These are phyloP conservation scores for Pemphigus obesinymphae DNA, from an alignment of 1,140 invertebrate genomes.

Conservation along the genomic window DNA sequence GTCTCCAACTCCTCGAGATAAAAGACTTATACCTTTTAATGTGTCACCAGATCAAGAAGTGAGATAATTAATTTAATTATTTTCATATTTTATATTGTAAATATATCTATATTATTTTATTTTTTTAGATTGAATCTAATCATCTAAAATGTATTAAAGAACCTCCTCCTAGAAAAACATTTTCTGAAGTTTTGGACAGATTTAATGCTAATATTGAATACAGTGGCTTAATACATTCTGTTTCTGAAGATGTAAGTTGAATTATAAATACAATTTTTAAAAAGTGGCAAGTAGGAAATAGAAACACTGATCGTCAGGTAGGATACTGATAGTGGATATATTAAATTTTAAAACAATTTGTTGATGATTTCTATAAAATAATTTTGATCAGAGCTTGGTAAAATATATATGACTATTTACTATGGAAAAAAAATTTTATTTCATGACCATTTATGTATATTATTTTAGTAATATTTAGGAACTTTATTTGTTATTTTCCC, in stretches of 20 bases:
- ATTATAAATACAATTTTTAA: neutral
- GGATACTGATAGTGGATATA: too few relatives aligned
- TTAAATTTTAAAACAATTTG: too few relatives aligned
- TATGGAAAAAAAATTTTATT: too few relatives aligned
- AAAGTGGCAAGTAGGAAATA: too few relatives aligned
- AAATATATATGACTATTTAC: too few relatives aligned
- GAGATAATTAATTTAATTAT: neutral
- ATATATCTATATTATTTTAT: neutral
- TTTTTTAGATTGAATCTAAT: constrained; percentile 68
- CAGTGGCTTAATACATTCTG: constrained; percentile 91
- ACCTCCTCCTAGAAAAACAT: constrained; percentile 59
- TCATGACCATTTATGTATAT: too few relatives aligned
- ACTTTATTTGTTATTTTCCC: too few relatives aligned
- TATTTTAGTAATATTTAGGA: too few relatives aligned
- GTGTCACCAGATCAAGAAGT: constrained; percentile 88
- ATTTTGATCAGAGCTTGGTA: too few relatives aligned
- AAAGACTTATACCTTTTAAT: constrained; percentile 81
- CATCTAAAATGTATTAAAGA: constrained; percentile 79
- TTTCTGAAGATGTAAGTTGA: constrained; percentile 85
- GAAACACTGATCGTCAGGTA: too few relatives aligned
- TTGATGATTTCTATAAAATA: too few relatives aligned
- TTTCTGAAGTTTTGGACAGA: constrained; percentile 53
- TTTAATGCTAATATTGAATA: constrained; percentile 98
- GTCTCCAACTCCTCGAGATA: constrained; percentile 71
- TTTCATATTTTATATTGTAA: neutral